phyloP scores from a whole-genome alignment of 2,888 invertebrate species.

The Escarpia spicata region DNA sequence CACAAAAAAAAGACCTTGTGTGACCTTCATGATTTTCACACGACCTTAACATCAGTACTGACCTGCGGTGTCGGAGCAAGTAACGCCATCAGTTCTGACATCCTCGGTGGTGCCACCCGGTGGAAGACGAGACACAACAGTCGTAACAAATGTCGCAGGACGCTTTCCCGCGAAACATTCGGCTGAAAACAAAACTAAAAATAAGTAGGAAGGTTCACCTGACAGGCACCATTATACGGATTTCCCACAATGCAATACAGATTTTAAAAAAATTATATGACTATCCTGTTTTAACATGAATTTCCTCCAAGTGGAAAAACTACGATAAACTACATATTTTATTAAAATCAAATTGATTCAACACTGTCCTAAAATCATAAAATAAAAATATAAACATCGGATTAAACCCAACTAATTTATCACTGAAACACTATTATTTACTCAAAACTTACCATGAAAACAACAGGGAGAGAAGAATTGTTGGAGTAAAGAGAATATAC shows the following conservation, averaged over 20 bases:
- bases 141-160: conserved; percentile 88
- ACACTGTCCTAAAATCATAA: too few species aligned
- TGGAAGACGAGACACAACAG: conserved; percentile 90
- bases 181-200: conserved; percentile 61
- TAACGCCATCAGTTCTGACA: conserved; percentile 84
- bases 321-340: too few species aligned
- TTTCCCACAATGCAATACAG: not conserved
- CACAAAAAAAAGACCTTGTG: not conserved
- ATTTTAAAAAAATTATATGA: not conserved
- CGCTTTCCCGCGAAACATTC: conserved; percentile 87
- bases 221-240: not conserved
- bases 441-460: too few species aligned
- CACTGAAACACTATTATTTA: too few species aligned
- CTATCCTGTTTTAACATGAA: too few species aligned
- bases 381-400: too few species aligned
- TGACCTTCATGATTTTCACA: not conserved
- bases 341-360: too few species aligned
- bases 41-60: conserved; percentile 25
- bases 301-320: too few species aligned
- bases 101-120: conserved; percentile 81
- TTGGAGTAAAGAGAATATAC: too few species aligned
- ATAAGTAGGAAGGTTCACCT: not conserved
- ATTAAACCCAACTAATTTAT: too few species aligned
- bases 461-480: too few species aligned
- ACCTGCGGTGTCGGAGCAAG: conserved; percentile 70